These are phyloP conservation scores for Rhynchomys soricoides DNA, from an alignment of 2,113 vertebrate genomes.

Conservation along the genomic window DNA sequence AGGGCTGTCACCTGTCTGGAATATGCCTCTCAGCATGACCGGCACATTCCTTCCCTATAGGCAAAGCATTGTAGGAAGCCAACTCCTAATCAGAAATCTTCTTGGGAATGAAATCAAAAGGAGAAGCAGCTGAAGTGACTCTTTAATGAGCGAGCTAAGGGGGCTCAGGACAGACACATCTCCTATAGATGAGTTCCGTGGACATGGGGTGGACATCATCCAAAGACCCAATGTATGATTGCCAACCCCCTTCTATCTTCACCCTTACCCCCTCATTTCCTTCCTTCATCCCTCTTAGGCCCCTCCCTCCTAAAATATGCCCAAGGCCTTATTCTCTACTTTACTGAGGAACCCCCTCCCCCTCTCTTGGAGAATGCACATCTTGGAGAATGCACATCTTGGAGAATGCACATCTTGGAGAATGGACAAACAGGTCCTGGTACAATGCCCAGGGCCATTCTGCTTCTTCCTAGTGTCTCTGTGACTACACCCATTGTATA, in stretches of 20 bases:
- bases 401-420: not conserved
- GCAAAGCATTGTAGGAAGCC: not conserved
- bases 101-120: slow-evolving; percentile 35
- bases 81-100: slow-evolving; percentile 4
- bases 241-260: not conserved
- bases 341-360: not conserved
- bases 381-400: too few species aligned
- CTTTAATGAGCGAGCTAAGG: not conserved
- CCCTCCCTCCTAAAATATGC: not conserved
- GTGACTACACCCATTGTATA: not conserved
- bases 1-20: slow-evolving; percentile 19
- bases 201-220: not conserved
- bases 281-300: not conserved
- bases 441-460: not conserved
- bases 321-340: not conserved
- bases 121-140: not conserved
- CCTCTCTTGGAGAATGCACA: too few species aligned
- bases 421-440: not conserved
- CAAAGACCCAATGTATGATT: not conserved
- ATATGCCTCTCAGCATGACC: not conserved
- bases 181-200: not conserved
- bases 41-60: slow-evolving; percentile 29
- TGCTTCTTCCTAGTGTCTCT: not conserved
- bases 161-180: not conserved
- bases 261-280: not conserved